Base-by-base conservation (phyloP, 1,140 invertebrate genomes). In the Sipha flava region DNA sequence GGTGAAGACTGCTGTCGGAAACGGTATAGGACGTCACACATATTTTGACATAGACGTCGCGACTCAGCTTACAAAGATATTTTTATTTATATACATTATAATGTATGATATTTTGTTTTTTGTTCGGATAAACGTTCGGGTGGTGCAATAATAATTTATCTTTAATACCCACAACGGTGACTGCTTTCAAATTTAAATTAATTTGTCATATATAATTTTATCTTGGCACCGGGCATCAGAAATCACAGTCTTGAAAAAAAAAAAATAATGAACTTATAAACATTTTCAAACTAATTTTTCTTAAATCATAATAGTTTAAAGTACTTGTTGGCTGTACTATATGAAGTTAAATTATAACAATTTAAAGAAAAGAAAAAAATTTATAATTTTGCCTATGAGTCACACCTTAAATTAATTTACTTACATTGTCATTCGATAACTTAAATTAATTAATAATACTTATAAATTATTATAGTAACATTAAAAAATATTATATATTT, bases 41-140 rank as follows among this genome's bases (percentile, higher is more conserved):
- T 77, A 77, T 52, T 57, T 77, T 77, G 73, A 77, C 73, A 59
- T 77, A 75, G 31, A 52, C 52, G 52, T 57, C 52, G 49, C 49
- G 57, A 59, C 73, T 77, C 73, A n/a, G 73, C 43, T 77, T 77
- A 77, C 73, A 77, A 77, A 77, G 52, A 59, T 59, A 59, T 59
- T 59, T 77, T 77, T 77, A 77, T 77, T 77, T 77, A 77, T 77
- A 59, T n/a, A 54, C 52, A 70, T 43, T 47, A 70, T 40, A 40
- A 6, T 45, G 21, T 59, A 40, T 59, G 14, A 77, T 59, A 77
- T 59, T 57, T 43, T 9, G 37, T 77, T 57, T 70, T 70, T 52
- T 57, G 72, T 75, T 75, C 49, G 14, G 31, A 40, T 77, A 77
- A 77, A 77, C 52, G 73, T 57, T 77, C 9, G 31, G 29, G 73